These are phyloP conservation scores for Pocillopora damicornis DNA, from an alignment of 64 coral and sea anemone species.

Conservation along the genomic window DNA sequence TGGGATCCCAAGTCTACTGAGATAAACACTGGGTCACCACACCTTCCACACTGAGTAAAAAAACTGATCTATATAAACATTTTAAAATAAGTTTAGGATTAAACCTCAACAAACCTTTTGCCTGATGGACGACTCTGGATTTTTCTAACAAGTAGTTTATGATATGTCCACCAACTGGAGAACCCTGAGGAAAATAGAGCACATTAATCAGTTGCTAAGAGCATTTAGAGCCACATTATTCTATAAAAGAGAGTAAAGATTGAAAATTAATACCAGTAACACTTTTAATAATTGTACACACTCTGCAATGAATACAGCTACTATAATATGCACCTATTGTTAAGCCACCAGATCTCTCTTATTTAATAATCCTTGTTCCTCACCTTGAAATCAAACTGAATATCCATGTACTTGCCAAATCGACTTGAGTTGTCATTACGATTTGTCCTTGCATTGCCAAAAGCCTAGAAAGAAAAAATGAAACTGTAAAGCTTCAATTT, in stretches of 20 bases:
- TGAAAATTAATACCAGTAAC: not conserved
- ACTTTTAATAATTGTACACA: no score
- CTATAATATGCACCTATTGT: not conserved
- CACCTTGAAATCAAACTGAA: conserved; percentile 99
- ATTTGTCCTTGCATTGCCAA: conserved; percentile 99
- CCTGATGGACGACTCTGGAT: conserved; percentile 94
- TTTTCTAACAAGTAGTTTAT: conserved; percentile 98
- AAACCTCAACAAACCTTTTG: conserved; percentile 54
- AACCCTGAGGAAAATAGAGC: conserved; percentile 43
- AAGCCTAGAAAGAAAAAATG: conserved; percentile 51
- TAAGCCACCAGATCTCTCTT: no score
- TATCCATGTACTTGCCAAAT: conserved; percentile 99
- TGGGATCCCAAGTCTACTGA: not conserved
- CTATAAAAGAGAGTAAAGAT: not conserved
- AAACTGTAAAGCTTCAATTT: no score
- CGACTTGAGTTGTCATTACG: conserved; percentile 99
- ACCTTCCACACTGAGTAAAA: no score
- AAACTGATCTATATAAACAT: not conserved
- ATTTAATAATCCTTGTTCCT: not conserved
- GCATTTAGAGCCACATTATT: not conserved
- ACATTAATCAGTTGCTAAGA: not conserved
- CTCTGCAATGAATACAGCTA: no score
- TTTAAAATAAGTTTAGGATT: not conserved
- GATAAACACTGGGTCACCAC: no score
- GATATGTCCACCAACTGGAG: conserved; percentile 96